Conservation (phyloP, 2,797 vertebrate species). For the Onychomys leucogaster region DNA sequence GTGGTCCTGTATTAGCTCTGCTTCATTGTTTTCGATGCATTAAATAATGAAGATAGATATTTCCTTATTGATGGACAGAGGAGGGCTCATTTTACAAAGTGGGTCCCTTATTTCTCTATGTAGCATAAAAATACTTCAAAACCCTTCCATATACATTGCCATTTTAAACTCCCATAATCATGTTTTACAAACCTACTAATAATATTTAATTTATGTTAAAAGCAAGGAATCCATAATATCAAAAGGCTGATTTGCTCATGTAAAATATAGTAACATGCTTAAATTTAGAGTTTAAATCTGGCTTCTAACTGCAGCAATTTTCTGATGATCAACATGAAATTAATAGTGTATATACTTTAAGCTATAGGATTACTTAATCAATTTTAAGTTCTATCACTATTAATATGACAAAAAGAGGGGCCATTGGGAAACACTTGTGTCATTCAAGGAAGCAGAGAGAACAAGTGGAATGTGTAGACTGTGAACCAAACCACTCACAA, state of each 20-base stretch:
- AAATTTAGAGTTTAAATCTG: constrained; percentile 36
- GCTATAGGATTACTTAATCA: background rate
- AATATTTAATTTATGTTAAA: constrained; percentile 48
- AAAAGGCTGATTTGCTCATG: background rate
- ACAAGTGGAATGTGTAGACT: too few species aligned
- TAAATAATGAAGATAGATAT: constrained; percentile 56
- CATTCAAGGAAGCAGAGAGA: background rate
- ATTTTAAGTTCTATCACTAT: background rate
- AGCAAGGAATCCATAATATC: background rate
- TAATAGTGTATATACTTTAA: background rate
- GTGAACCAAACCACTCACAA: background rate
- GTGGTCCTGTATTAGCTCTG: constrained; percentile 47
- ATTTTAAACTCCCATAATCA: constrained; percentile 17
- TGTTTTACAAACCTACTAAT: background rate
- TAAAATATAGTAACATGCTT: background rate
- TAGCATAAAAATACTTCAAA: constrained; percentile 50
- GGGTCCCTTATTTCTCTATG: constrained; percentile 29
- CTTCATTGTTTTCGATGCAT: constrained; percentile 45
- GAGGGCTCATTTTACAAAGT: constrained; percentile 58
- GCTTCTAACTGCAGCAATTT: constrained; percentile 6
- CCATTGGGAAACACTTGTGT: background rate
- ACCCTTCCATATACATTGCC: background rate
- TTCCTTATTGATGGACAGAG: constrained; percentile 41
- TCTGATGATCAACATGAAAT: constrained; percentile 49
- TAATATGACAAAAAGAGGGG: background rate